Base-by-base conservation (phyloP, 2,113 vertebrate genomes). In the Beaufortia kweichowensis region DNA sequence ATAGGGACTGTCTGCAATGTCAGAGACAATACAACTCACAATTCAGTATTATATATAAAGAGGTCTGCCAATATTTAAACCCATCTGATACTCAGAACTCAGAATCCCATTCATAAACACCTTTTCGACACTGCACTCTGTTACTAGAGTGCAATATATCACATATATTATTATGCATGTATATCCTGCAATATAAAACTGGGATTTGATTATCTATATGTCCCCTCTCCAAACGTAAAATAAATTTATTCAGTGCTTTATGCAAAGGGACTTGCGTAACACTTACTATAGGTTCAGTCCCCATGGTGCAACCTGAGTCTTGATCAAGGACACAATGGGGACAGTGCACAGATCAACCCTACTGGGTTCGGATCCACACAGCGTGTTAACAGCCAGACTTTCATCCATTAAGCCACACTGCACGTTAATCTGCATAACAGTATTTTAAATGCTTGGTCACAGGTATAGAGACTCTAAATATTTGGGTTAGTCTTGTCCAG, bases 401-500 rank as follows among this genome's bases (percentile, higher is more conserved):
- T 26, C 39, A 28, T 17, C 1, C n/a, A 71, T 39, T 24, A 24
- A 23, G 6, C 31, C 53, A 26, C 8, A 11, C 1, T 2, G 19
- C 24, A 50, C 4, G 12, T 68, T 29, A 5, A 50, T 19, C 1
- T 10, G 9, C 26, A 17, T 19, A 28, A 46, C 14, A 46, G 23
- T 46, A n/a, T 21, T 3, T n/a, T 21, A 53, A 21, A 53, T 8
- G 48, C 19, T 21, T n/a, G 21, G 7, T 9, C 43, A 39, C 35
- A 10, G 35, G 8, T 10, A 39, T 11, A 11, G 35, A 10, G 46
- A 70, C 6, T 57, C 53, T 17, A 43, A 14, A 26, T n/a, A 12
- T n/a, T 73, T 46, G 56, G 48, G 48, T n/a, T n/a, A 53, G 26
- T 61, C n/a, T 46, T 46, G 55, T 61, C 24, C 19, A 74, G 39